Evolutionary conservation across 2,113 vertebrate genomes (phyloP).

Genomic region (Protobothrops flavoviridis): DNA sequence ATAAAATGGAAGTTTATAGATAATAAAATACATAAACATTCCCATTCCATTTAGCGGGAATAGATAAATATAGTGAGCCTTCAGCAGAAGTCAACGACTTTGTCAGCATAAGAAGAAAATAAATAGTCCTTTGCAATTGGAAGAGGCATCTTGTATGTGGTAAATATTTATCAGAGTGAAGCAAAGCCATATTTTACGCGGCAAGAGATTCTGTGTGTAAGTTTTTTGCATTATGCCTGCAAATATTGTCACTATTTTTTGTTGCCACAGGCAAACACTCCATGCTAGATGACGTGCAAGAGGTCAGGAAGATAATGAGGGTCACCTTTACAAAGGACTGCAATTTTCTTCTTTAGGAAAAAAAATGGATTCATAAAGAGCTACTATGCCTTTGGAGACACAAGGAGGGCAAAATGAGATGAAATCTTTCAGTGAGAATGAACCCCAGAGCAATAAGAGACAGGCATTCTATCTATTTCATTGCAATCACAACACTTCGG

Average conservation of each 20-base stretch:
- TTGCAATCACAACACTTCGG: not conserved
- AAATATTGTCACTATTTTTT: not conserved
- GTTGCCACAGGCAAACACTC: not conserved
- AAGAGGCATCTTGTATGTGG: not conserved
- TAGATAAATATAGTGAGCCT: not conserved
- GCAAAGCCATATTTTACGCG: not conserved
- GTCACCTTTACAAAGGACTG: not conserved
- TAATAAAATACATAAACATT: not conserved
- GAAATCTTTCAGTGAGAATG: not conserved
- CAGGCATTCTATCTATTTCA: not conserved
- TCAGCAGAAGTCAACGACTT: not conserved
- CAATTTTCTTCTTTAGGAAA: constrained; percentile 16
- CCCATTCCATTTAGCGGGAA: not conserved
- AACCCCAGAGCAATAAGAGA: not conserved
- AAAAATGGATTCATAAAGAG: not conserved
- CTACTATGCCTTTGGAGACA: not conserved
- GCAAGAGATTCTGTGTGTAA: not conserved
- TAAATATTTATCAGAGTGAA: not conserved
- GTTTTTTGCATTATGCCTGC: not conserved
- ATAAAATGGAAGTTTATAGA: not conserved
- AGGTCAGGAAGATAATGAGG: not conserved
- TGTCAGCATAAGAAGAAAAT: not conserved
- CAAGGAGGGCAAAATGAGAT: not conserved
- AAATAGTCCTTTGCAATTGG: not conserved
- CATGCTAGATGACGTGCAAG: not conserved